phyloP scores from a whole-genome alignment of 2,888 invertebrate genomes.

The Dione juno region DNA sequence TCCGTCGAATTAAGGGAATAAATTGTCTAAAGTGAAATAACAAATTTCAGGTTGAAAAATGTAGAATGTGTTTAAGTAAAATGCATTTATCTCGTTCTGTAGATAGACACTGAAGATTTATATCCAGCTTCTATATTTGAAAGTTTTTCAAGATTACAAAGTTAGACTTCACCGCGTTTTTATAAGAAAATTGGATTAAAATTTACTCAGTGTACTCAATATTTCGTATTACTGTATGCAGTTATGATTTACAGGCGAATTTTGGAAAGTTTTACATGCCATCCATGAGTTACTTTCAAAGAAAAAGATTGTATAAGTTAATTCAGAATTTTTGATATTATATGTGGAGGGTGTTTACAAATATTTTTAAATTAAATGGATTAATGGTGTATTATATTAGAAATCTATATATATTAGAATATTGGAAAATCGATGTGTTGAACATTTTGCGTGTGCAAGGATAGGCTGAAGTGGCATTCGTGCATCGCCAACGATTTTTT shows the following conservation, averaged over 20 bases:
- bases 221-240: conserved; percentile 74
- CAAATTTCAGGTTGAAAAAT: conserved; percentile 18
- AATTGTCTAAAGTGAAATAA: neutral
- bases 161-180: conserved; percentile 65
- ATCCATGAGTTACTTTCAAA: conserved; percentile 71
- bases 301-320: neutral
- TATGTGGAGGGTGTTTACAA: no score
- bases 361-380: no score
- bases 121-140: conserved; percentile 61
- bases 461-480: no score
- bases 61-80: conserved; percentile 38
- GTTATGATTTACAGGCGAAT: conserved; percentile 79
- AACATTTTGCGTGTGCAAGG: no score
- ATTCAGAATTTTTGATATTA: no score
- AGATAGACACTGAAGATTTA: conserved; percentile 57
- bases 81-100: conserved; percentile 41
- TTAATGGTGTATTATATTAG: no score
- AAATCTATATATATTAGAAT: no score
- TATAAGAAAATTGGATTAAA: conserved; percentile 79
- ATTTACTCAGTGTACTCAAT: conserved; percentile 74
- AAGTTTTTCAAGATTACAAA: conserved; percentile 72
- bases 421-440: no score
- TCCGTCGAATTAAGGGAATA: neutral
- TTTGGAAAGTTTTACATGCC: conserved; percentile 78
- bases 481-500: no score